These are phyloP conservation scores for Asobara japonica DNA, from an alignment of 1,140 invertebrate genomes.

Conservation along the genomic window DNA sequence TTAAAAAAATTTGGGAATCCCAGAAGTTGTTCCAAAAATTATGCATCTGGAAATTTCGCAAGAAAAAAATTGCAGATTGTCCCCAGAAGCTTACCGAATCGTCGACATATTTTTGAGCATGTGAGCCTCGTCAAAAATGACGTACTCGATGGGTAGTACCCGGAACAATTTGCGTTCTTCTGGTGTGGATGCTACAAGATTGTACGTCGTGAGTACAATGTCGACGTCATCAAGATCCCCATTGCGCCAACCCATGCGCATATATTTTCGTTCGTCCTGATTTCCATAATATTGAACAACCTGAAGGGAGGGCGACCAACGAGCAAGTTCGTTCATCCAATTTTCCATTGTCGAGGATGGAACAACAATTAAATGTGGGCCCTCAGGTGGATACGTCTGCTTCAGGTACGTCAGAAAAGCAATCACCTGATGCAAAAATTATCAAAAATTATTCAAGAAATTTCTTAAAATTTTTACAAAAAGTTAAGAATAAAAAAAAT, in stretches of 20 bases:
- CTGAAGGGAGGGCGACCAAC: slow-evolving; percentile 85
- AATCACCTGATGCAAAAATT: too few relatives aligned
- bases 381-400: slow-evolving; percentile 72
- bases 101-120: slow-evolving; percentile 98
- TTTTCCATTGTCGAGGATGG: slow-evolving; percentile 93
- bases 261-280: slow-evolving; percentile 82
- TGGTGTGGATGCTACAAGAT: slow-evolving; percentile 80
- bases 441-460: too few relatives aligned
- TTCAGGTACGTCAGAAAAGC: slow-evolving; percentile 90
- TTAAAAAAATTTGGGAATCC: too few relatives aligned
- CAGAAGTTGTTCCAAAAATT: too few relatives aligned
- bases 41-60: too few relatives aligned
- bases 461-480: too few relatives aligned
- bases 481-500: too few relatives aligned
- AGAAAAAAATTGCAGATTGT: too few relatives aligned
- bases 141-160: slow-evolving; percentile 88
- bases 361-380: slow-evolving; percentile 89
- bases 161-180: slow-evolving; percentile 94
- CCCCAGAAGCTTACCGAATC: too few relatives aligned
- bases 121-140: slow-evolving; percentile 97
- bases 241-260: slow-evolving; percentile 81
- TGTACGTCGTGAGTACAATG: slow-evolving; percentile 89
- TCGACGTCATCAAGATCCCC: slow-evolving; percentile 80
- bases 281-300: slow-evolving; percentile 90
- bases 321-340: slow-evolving; percentile 85